phyloP scores from a whole-genome alignment of 1,140 invertebrate species.

The Cotesia vestalis region DNA sequence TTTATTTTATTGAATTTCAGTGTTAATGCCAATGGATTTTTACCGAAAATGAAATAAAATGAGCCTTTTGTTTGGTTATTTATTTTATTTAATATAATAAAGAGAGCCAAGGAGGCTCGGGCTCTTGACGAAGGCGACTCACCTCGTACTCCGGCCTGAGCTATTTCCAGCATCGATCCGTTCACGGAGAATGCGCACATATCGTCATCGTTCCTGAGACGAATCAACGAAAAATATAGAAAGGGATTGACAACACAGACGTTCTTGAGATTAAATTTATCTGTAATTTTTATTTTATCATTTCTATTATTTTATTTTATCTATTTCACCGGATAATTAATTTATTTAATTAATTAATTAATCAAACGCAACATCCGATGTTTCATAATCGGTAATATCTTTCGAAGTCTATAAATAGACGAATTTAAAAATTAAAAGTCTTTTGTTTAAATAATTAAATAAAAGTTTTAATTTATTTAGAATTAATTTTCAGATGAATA shows the following conservation, averaged over 20 bases:
- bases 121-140: constrained; percentile 61
- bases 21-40: neutral
- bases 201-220: constrained; percentile 30
- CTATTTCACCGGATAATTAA: neutral
- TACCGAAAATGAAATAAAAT: constrained; percentile 15
- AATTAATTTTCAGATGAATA: neutral
- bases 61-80: neutral
- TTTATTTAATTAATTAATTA: neutral
- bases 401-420: constrained; percentile 29
- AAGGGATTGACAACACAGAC: constrained; percentile 6
- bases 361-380: too few species aligned
- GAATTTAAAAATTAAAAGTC: neutral
- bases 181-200: constrained; percentile 55
- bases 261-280: neutral
- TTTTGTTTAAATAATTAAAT: too few species aligned
- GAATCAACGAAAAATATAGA: constrained; percentile 19
- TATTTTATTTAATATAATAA: constrained; percentile 31
- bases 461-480: too few species aligned
- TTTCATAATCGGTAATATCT: constrained; percentile 9
- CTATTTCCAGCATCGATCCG: constrained; percentile 59
- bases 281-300: neutral
- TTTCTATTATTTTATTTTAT: too few species aligned
- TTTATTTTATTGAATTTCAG: too few species aligned
- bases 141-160: constrained; percentile 59
- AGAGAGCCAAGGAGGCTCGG: constrained; percentile 56